Evolutionary conservation across 2,113 vertebrate species (phyloP), one percentile per base, ranked within the genome.

Genomic region (Equus przewalskii): DNA sequence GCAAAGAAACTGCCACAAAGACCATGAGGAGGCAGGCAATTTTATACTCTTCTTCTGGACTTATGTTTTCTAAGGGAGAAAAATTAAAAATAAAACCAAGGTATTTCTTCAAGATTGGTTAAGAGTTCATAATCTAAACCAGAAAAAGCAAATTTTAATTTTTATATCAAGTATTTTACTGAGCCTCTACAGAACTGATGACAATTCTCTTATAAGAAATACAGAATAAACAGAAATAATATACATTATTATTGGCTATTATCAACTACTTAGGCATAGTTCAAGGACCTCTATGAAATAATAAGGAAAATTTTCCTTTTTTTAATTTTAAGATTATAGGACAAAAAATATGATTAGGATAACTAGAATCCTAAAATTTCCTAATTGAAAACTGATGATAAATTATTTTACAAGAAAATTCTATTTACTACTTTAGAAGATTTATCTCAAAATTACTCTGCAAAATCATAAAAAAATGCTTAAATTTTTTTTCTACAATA

Each of bases 11-110:
- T 1, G 99, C 99, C 98, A 99, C 99, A 41, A 99, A 99, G 96
- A 99, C 99, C 99, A 99, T 99, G 83, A 99, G 99, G 97, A 99
- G 99, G 94, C 99, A 99, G 97, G 99, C 99, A 69, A 99, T 99
- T 99, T 99, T 99, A 94, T 99, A 99, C 98, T 99, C 99, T 98
- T 99, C 99, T 98, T 99, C 99, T 72, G 99, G 99, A 98, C 99
- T 99, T 98, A 99, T 99, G 96, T 99, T 99, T 98, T 99, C 99
- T 99, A 97, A 96, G 97, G 94, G 56, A 36, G 94, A 98, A 98
- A 96, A 90, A 94, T 92, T 69, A 96, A 95, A 94, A 93, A 95
- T 81, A 95, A 98, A 95, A 76, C 51, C 60, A 96, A 96, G 15
- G 33, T 76, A 89, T 72, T 95, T 91, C 46, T 95, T 97, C 58